These are phyloP conservation scores for Schizopygopsis pylzovi DNA, from an alignment of 2,797 vertebrate species.

Conservation along the genomic window DNA sequence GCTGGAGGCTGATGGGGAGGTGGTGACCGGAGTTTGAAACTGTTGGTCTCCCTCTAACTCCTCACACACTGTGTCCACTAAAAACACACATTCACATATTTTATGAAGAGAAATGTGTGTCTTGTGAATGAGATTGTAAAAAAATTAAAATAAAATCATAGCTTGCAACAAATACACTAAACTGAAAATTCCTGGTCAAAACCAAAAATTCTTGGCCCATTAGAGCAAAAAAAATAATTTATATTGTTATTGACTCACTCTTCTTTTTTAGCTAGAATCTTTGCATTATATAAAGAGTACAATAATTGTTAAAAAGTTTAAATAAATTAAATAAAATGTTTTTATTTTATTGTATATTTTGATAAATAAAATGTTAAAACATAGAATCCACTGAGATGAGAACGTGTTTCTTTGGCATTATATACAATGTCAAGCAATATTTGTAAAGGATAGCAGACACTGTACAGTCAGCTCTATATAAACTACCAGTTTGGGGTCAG, in stretches of 20 bases:
- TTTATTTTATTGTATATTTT: too few species aligned
- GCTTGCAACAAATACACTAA: background rate
- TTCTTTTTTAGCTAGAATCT: background rate
- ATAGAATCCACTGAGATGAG: too few species aligned
- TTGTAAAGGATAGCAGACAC: too few species aligned
- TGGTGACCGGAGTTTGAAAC: slow-evolving; percentile 95
- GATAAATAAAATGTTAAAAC: too few species aligned
- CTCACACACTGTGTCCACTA: slow-evolving; percentile 86
- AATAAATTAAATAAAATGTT: too few species aligned
- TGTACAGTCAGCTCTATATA: background rate
- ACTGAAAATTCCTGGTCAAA: background rate
- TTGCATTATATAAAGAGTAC: background rate
- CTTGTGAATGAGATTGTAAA: background rate
- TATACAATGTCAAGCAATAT: too few species aligned
- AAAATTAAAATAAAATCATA: too few species aligned
- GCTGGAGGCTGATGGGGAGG: slow-evolving; percentile 97
- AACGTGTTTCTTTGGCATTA: too few species aligned
- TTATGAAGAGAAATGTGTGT: background rate
- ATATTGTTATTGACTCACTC: background rate
- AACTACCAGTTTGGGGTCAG: background rate
- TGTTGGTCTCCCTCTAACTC: slow-evolving; percentile 87
- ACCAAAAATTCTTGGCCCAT: background rate
- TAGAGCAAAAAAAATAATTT: background rate
- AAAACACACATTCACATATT: slow-evolving; percentile 53
- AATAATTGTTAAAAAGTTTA: too few species aligned